A percentile compares a stretch with the other conserved stretches of the same genome.
phyloP scores from a whole-genome alignment of 1,140 invertebrate genomes.

The Achroia grisella region DNA sequence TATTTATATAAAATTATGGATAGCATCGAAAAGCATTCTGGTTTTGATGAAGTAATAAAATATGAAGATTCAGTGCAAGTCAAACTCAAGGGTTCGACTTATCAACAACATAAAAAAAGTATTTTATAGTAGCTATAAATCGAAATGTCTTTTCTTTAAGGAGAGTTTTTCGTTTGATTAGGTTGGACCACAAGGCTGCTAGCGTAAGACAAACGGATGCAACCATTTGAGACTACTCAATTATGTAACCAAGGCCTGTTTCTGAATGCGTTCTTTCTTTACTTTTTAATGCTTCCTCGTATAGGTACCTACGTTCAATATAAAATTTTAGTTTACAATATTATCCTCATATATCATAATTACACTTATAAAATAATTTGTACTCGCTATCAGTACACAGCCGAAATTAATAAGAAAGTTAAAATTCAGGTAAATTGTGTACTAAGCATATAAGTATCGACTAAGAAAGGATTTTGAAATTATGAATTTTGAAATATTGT shows the following conservation, averaged over 20 bases:
- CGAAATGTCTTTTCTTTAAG: not conserved
- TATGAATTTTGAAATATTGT: too few species aligned
- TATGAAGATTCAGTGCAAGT: not conserved
- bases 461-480: too few species aligned
- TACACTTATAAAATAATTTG: too few species aligned
- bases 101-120: constrained; percentile 5
- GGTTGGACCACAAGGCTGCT: constrained; percentile 18
- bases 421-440: too few species aligned
- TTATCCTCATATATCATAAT: too few species aligned
- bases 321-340: too few species aligned
- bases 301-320: not conserved
- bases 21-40: not conserved
- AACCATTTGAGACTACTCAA: constrained; percentile 57
- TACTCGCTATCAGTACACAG: too few species aligned
- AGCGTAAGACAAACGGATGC: constrained; percentile 46
- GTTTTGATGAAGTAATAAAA: constrained; percentile 3
- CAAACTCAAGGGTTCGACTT: not conserved
- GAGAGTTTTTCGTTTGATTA: constrained; percentile 8
- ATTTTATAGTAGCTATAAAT: constrained; percentile 2
- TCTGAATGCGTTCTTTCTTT: not conserved
- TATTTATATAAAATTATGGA: not conserved
- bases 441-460: too few species aligned
- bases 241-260: constrained; percentile 30
- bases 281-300: not conserved
- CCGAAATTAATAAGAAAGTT: too few species aligned